Base-by-base conservation (phyloP, 1,140 invertebrate species). In the silkworm (Bombyx mori) region DNA sequence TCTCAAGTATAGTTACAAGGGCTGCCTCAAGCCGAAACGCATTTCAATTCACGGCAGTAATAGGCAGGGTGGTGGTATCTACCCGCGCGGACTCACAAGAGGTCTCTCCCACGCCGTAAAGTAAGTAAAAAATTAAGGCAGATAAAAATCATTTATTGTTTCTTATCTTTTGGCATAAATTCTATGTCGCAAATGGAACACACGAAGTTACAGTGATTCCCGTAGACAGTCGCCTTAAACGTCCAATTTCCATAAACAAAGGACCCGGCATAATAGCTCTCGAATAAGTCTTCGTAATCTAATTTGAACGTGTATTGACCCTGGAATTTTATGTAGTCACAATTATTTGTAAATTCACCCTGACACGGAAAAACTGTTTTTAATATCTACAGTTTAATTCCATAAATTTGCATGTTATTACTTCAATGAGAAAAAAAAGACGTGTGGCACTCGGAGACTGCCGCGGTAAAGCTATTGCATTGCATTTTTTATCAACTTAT, bases 181-280 rank as follows among this genome's bases (percentile, higher is more conserved):
- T n/a, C 10, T 8, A 52, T 35, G 42, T 52, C 6, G n/a, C 10
- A 18, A 0, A 52, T 35, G 2, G 26, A 10, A 2, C 51, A 52
- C 6, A 8, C 8, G 42, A 52, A 52, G 42, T 52, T 52, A 22
- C 51, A 52, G 2, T 26, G 1, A 3, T 35, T 42, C 5, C 42
- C 42, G n/a, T 42, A 35, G 8, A 52, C 2, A 7, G 42, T 35
- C 7, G 51, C 18, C 22, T 52, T 52, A 7, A 52, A 42, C 18
- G 51, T 52, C 51, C 42, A 52, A 22, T 10, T 8, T 26, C 51
- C 51, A 35, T 52, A 52, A 3, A 52, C 22, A 35, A 52, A 52
- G 18, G 22, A 42, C 0, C 51, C 51, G 10, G n/a, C 51, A 8
- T 35, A 52, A 22, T 52, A 52, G 7, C n/a, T 52, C 8, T 52